These are phyloP conservation scores for Cottoperca gobio DNA, from an alignment of 2,797 vertebrate species.

Conservation along the genomic window DNA sequence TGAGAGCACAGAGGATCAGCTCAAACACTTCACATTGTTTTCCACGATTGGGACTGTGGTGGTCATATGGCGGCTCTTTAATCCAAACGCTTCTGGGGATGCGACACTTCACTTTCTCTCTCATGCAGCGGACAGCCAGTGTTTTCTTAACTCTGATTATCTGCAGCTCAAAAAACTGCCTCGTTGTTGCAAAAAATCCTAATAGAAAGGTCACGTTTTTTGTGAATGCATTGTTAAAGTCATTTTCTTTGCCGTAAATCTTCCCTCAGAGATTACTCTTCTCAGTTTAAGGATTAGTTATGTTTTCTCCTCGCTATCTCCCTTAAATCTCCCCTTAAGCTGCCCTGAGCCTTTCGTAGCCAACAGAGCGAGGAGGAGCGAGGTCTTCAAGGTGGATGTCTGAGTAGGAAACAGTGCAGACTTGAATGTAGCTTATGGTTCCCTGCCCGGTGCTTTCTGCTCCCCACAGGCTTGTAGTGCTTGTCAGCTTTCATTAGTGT, in stretches of 20 bases:
- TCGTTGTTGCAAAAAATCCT: conserved; percentile 28
- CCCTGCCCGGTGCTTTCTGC: conserved; percentile 62
- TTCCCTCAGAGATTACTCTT: conserved; percentile 80
- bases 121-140: background rate
- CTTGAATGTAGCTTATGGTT: conserved; percentile 68
- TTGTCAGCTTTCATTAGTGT: conserved; percentile 80
- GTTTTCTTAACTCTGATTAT: conserved; percentile 59
- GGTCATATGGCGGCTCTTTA: conserved; percentile 38
- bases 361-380: conserved; percentile 72
- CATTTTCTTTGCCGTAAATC: conserved; percentile 77
- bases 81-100: conserved; percentile 55
- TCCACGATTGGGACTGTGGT: conserved; percentile 31
- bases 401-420: conserved; percentile 70
- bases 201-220: conserved; percentile 64
- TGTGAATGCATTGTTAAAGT: conserved; percentile 69
- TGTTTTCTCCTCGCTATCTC: conserved; percentile 84
- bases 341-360: conserved; percentile 82
- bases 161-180: conserved; percentile 35
- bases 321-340: conserved; percentile 83
- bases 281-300: conserved; percentile 85
- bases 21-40: conserved; percentile 53
- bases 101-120: conserved; percentile 43
- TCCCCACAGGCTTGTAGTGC: conserved; percentile 73
- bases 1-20: conserved; percentile 72
- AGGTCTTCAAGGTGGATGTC: conserved; percentile 82